These are phyloP conservation scores for Numenius arquata DNA, from an alignment of 2,113 vertebrate species.

Conservation along the genomic window DNA sequence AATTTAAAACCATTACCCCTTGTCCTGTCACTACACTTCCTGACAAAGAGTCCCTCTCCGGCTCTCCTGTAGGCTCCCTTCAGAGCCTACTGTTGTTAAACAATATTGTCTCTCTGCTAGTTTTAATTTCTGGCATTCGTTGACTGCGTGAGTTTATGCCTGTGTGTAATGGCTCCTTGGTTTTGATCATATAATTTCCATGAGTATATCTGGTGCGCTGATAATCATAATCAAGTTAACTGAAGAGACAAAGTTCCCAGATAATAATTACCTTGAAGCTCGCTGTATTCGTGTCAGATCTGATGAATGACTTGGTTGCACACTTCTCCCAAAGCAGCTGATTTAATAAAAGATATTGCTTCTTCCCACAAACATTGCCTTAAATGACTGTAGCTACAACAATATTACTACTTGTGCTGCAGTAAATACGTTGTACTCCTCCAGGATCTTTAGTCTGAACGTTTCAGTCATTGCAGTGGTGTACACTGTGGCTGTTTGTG, in stretches of 20 bases:
- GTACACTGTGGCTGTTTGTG: accelerated
- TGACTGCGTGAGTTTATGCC: not conserved
- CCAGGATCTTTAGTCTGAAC: not conserved
- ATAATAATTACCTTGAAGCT: not conserved
- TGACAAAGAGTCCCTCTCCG: too few relatives aligned
- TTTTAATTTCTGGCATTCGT: not conserved
- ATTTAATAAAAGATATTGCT: not conserved
- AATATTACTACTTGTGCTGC: not conserved
- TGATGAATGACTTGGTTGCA: not conserved
- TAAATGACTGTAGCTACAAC: not conserved
- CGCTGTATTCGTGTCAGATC: not conserved
- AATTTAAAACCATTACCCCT: too few relatives aligned
- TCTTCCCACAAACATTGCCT: not conserved
- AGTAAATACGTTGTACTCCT: accelerated
- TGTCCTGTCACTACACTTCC: too few relatives aligned
- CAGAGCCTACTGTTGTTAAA: too few relatives aligned
- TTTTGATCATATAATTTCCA: not conserved
- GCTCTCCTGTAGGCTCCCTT: too few relatives aligned
- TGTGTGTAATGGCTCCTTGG: not conserved
- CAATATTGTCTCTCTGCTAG: not conserved
- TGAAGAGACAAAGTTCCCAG: not conserved
- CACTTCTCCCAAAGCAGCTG: not conserved
- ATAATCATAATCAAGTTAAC: not conserved
- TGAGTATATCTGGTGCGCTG: not conserved
- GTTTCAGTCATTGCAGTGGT: not conserved